These are phyloP conservation scores for Dasyurus viverrinus DNA, from an alignment of 2,113 vertebrate species.

Conservation along the genomic window DNA sequence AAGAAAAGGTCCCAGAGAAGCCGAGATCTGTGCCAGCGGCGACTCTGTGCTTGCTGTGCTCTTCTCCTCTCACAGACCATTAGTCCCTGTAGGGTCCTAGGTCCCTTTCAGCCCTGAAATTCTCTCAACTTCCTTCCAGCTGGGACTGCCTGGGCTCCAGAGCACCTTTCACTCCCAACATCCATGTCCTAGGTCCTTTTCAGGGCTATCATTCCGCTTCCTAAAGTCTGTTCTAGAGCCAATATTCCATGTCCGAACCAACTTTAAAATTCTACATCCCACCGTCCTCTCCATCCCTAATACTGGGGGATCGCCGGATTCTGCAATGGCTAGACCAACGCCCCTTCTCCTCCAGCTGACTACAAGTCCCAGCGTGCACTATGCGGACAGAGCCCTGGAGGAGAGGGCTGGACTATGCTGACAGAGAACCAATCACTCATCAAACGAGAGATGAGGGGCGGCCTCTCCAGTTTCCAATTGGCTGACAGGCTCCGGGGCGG, in stretches of 20 bases:
- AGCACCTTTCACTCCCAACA: not conserved
- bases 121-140: not conserved
- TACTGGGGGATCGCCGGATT: not conserved
- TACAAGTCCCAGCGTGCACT: conserved; percentile 17
- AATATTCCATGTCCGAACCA: not conserved
- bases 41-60: not conserved
- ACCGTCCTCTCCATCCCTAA: not conserved
- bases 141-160: not conserved
- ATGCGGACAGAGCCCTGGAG: rapidly evolving
- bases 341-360: not conserved
- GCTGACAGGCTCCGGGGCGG: not conserved
- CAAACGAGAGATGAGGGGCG: rapidly evolving
- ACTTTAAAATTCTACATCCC: not conserved
- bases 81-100: not conserved
- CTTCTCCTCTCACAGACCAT: not conserved
- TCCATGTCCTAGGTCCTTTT: not conserved
- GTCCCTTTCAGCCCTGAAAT: not conserved
- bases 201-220: not conserved
- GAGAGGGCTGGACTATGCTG: not conserved
- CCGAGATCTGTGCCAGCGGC: not conserved
- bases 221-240: not conserved
- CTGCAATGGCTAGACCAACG: rapidly evolving
- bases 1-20: not conserved
- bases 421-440: not conserved
- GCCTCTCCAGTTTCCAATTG: not conserved